A percentile compares a stretch with the other conserved stretches of the same genome.
These are phyloP conservation scores for Neopelma chrysocephalum DNA, from an alignment of 2,797 vertebrate species.

Conservation along the genomic window DNA sequence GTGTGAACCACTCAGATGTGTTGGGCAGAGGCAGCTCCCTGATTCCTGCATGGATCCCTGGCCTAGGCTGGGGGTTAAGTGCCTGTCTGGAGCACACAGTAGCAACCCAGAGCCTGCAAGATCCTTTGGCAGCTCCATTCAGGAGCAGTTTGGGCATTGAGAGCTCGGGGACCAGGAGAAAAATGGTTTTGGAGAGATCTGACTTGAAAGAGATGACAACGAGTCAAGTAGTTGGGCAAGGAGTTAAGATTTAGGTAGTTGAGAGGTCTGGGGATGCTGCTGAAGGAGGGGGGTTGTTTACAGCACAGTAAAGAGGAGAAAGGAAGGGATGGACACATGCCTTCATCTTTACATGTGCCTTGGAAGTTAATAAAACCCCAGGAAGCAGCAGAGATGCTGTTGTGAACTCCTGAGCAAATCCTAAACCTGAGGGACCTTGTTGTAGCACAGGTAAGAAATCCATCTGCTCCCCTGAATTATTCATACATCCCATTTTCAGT, in stretches of 20 bases:
- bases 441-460: background rate
- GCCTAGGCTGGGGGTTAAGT: background rate
- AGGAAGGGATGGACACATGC: background rate
- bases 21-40: background rate
- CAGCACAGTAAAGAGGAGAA: background rate
- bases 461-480: background rate
- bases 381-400: background rate
- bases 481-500: background rate
- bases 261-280: background rate
- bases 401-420: background rate
- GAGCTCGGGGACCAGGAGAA: background rate
- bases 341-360: background rate
- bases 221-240: background rate
- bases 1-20: background rate
- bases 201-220: background rate
- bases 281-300: background rate
- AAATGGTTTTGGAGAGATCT: background rate
- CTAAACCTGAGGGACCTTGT: background rate
- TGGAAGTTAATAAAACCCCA: background rate
- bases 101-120: background rate
- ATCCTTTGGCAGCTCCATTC: background rate
- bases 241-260: background rate
- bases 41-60: background rate
- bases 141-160: background rate
- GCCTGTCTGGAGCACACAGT: background rate